Conservation (phyloP, 2,888 invertebrate genomes). For the Hemistola chrysoprasaria region DNA sequence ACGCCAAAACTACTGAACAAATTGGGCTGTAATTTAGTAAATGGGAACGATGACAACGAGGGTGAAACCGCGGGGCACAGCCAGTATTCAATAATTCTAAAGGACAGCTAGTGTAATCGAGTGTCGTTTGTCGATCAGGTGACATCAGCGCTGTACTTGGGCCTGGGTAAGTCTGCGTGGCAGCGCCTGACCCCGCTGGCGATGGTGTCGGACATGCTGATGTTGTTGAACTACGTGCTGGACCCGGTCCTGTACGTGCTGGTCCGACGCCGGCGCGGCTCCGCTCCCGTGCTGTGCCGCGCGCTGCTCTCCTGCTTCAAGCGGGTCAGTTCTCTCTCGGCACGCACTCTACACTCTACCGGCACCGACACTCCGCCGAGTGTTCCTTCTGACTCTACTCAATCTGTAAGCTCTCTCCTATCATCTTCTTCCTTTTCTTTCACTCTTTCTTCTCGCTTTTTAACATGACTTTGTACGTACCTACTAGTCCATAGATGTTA, state of each 20-base stretch:
- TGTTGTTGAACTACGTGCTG: conserved; percentile 91
- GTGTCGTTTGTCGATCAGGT: conserved; percentile 44
- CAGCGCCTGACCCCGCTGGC: conserved; percentile 60
- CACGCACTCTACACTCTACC: neutral
- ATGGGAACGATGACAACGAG: too few relatives aligned
- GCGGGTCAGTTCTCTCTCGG: conserved; percentile 42
- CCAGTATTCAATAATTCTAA: too few relatives aligned
- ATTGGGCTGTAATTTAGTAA: too few relatives aligned
- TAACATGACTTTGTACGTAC: too few relatives aligned
- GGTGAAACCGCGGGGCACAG: too few relatives aligned
- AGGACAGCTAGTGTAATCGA: neutral
- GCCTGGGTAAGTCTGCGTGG: conserved; percentile 56
- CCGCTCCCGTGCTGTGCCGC: conserved; percentile 49
- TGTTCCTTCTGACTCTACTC: too few relatives aligned
- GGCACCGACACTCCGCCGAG: neutral
- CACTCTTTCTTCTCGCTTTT: too few relatives aligned
- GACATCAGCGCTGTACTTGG: conserved; percentile 78
- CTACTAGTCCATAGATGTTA: too few relatives aligned
- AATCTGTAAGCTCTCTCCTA: too few relatives aligned
- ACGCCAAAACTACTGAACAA: too few relatives aligned
- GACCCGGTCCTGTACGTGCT: conserved; percentile 93
- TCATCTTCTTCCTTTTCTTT: too few relatives aligned
- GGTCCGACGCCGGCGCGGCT: conserved; percentile 78
- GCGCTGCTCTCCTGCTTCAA: conserved; percentile 64
- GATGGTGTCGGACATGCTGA: conserved; percentile 86